Base-by-base conservation (phyloP, 2,113 vertebrate species). In the Vulpes ferrilata region DNA sequence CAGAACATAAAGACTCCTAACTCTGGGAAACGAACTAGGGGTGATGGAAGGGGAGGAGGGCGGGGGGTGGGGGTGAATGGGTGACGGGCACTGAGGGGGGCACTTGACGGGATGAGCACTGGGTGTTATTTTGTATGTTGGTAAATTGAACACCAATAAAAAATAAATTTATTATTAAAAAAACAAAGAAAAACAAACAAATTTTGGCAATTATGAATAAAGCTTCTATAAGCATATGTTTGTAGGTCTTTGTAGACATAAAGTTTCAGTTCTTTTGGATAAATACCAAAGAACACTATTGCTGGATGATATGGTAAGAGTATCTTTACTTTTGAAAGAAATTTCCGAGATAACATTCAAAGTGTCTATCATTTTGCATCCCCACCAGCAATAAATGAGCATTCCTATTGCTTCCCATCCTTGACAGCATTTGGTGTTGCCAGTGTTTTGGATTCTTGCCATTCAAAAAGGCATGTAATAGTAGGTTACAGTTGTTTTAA, bases 351-450 rank as follows among this genome's bases (percentile, higher is more conserved):
- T 43, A 43, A 43, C 43, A 43, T 91, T 38, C 59, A 96, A 85
- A 89, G 62, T 95, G 5, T 30, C 38, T 78, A 3, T 92, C 48
- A 73, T 93, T 90, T 96, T 96, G n/a, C 78, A 88, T 71, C 89
- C 55, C 27, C 32, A 67, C 27, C 7, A 25, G 32, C 67, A 95
- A 27, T 57, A n/a, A 94, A 76, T 51, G 32, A 64, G 43, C 62
- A 51, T 90, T 84, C n/a, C 11, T 96, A 3, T 80, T 79, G 60
- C 74, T 89, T 25, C 51, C 13, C 43, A 38, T 94, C 79, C 43
- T 86, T 13, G 32, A 27, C 53, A 80, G 30, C 16, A 94, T 78
- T 91, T 82, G 27, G 7, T 89, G 12, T 51, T 76, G 25, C 59
- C 65, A 78, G 51, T 78, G 3, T 89, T 96, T 65, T 57, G 51